Base-by-base conservation (phyloP, 1,140 invertebrate genomes). In the Drosophila eugracilis region DNA sequence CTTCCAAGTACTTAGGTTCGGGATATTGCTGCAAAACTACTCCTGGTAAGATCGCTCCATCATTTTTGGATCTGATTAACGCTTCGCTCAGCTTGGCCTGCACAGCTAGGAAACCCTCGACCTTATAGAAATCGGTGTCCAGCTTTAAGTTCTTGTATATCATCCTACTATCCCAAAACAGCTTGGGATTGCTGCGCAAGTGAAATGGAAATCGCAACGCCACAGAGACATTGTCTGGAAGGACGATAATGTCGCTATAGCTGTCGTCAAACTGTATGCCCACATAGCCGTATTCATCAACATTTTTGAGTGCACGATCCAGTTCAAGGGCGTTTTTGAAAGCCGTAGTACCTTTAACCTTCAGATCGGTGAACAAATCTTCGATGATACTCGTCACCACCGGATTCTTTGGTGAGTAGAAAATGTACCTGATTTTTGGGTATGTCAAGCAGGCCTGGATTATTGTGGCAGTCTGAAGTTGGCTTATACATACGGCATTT, bases 191-290 rank as follows among this genome's bases (percentile, higher is more conserved):
- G 2, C 12, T 1, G 9, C 67, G 60, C 6, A 69, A 6, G 19
- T 58, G 52, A 0, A 5, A 1, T 5, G 78, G 78, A 24, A 74
- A 83, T 0, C 78, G 59, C 21, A 81, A 3, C 1, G 57, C 48
- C 22, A 74, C 39, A 0, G 10, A n/a, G 0, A 81, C 3, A 34
- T 57, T 24, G 0, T 1, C 0, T 0, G 78, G 78, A 5, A 81
- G 1, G 0, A 12, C 7, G 0, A 9, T 32, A 10, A 81, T 63
- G 4, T 26, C 5, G 0, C 7, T 41, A 0, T 60, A 41, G 9
- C 28, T 9, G 28, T 83, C 69, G 0, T 55, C 57, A 22, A 81
- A 81, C 48, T 81, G 47, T 5, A 81, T 63, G 37, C 78, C 78
- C 17, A 81, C 57, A 5, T 55, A 77, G 4, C 17, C 60, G 15